Base-by-base conservation (phyloP, 2,797 vertebrate genomes). In the Mormyrus hasselquistii region DNA sequence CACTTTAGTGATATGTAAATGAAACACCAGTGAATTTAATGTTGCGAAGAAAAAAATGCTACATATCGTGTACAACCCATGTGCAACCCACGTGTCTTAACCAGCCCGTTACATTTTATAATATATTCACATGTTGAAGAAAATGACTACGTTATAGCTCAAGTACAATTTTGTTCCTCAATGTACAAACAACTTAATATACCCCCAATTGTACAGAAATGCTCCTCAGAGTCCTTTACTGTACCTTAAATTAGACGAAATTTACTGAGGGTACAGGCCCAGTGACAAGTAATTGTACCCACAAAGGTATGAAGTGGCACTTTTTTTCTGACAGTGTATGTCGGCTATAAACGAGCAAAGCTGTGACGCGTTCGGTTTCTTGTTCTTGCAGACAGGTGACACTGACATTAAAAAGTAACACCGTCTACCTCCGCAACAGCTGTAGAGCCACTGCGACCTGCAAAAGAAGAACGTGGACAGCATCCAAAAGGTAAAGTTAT, bases 391-490 rank as follows among this genome's bases (percentile, higher is more conserved):
- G 95, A 95, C 93, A 96, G 93, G 89, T 91, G 95, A 95, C 94
- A 94, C 90, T 89, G 91, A 92, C 91, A 95, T 95, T 94, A 96
- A 96, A 95, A 94, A 96, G 90, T 95, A 95, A 95, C 92, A 93
- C 93, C 89, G 91, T 92, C 91, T 93, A 90, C 90, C 90, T 91
- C 92, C 89, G 88, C 41, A 90, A 87, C 83, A 90, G 88, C 90
- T 88, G 90, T 91, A 91, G 92, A 91, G 89, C 90, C 25, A 44
- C 87, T 59, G 55, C 69, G 12, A 47, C 88, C 90, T 93, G 94
- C 91, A 95, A 95, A 91, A 90, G 55, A 93, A 95, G 92, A 93
- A 91, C 89, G 0, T 90, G 92, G 90, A 87, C 90, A 83, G 90
- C 83, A 73, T 88, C 88, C 91, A 91, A 90, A 86, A 92, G 95